Conservation (phyloP, 1,140 invertebrate genomes). For the Acromyrmex echinatior region DNA sequence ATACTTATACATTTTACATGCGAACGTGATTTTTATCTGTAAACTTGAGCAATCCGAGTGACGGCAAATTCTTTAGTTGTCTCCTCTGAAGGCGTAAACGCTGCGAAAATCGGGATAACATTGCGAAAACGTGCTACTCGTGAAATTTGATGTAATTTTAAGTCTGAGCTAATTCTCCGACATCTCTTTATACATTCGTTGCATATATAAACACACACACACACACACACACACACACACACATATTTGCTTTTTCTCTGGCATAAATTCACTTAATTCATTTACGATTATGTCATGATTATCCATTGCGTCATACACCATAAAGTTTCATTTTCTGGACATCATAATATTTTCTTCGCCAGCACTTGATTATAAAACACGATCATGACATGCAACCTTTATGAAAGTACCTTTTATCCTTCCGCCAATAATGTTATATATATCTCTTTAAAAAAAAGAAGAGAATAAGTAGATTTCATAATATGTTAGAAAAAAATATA, state of each 20-base stretch:
- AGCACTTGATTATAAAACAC: constrained; percentile 23
- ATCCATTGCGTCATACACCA: neutral
- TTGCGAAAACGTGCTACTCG: constrained; percentile 34
- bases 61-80: constrained; percentile 24
- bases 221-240: too few species aligned
- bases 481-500: constrained; percentile 5
- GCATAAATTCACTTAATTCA: constrained; percentile 42
- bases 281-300: constrained; percentile 23
- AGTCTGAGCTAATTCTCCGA: neutral
- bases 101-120: constrained; percentile 33
- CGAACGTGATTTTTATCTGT: constrained; percentile 31
- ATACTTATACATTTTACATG: neutral
- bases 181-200: neutral
- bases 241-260: neutral
- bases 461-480: constrained; percentile 20
- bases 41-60: constrained; percentile 16
- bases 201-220: neutral
- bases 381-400: constrained; percentile 48
- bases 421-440: constrained; percentile 52
- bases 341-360: neutral
- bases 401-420: constrained; percentile 32
- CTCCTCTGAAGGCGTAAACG: constrained; percentile 9
- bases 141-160: constrained; percentile 50
- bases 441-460: constrained; percentile 6
- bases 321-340: constrained; percentile 15